Evolutionary conservation across 2,888 invertebrate species (phyloP), one percentile per base, ranked within the genome.

Genomic region (Pollenia angustigena): DNA sequence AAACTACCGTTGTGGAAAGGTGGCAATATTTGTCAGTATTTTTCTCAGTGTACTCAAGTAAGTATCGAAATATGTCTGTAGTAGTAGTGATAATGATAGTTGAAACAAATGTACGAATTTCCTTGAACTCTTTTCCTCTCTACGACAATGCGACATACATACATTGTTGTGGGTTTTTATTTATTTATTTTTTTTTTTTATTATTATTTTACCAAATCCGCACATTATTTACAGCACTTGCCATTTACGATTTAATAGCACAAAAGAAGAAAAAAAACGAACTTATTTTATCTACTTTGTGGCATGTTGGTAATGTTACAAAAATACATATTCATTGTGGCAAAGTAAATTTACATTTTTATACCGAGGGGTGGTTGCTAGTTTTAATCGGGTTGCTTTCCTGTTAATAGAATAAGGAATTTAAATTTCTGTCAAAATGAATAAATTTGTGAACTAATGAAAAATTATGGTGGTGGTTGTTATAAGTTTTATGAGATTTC

Each of bases 211-310:
- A 66, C 58, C 50, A 66, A 79, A 84, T 79, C 84, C 74, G 72
- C 79, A 84, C 58, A 79, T 82, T 74, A 84, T 74, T 84, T 84
- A 64, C 68, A 84, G 78, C 84, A 81, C 52, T 81, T 75, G 81
- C 50, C 50, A 56, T 52, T 32, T 52, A 50, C 18, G 50, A 75
- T 52, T 52, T 1, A 32, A 69, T 44, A 46, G 74, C 48, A 80
- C 32, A 54, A 66, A 16, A 50, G 9, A 66, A 46, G 14, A 54
- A 52, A 42, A 18, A 52, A 44, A 44, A 16, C 58, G 54, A 16
- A 62, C 23, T 58, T 44, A 44, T 64, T 62, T 23, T 66, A 64
- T 50, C 14, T 58, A 84, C 16, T 79, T 66, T 56, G 66, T 79
- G 79, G 50, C 66, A 72, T 52, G 58, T 66, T 74, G 74, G 74